Evolutionary conservation across 2,113 vertebrate species (phyloP).

Genomic region (Dipodomys spectabilis): DNA sequence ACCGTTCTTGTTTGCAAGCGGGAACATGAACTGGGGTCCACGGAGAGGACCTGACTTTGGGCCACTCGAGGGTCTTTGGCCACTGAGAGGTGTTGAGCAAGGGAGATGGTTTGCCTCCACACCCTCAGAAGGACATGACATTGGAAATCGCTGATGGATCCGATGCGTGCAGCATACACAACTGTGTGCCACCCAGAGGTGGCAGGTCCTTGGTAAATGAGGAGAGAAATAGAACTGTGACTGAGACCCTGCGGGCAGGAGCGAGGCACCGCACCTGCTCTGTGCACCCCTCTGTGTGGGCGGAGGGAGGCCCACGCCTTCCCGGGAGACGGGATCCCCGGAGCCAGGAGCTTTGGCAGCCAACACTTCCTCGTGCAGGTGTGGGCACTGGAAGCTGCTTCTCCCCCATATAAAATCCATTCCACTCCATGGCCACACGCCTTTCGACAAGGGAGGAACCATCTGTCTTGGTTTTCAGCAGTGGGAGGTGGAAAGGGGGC

Average conservation of each 20-base stretch:
- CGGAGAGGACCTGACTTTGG: neutral
- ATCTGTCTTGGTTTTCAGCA: constrained; percentile 76
- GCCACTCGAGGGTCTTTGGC: neutral
- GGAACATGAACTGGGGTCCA: fast-evolving
- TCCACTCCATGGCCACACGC: constrained; percentile 53
- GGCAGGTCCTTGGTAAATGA: neutral
- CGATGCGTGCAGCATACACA: neutral
- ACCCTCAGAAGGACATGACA: neutral
- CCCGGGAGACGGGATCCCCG: fast-evolving
- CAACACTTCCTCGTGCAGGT: fast-evolving
- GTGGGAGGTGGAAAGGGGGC: neutral
- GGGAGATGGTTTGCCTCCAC: no score
- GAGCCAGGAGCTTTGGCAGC: neutral
- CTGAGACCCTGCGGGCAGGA: neutral
- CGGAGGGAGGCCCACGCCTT: fast-evolving
- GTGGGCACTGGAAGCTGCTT: neutral
- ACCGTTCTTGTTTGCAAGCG: no score
- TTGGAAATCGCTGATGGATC: neutral
- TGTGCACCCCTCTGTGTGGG: fast-evolving
- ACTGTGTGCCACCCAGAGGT: neutral
- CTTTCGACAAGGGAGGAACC: constrained; percentile 65
- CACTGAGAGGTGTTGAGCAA: neutral
- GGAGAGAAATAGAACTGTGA: neutral
- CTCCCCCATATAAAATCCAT: constrained; percentile 59
- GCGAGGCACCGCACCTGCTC: fast-evolving